Conservation (phyloP, 92 coral and sea anemone genomes). For the Zoanthus gigantus region DNA sequence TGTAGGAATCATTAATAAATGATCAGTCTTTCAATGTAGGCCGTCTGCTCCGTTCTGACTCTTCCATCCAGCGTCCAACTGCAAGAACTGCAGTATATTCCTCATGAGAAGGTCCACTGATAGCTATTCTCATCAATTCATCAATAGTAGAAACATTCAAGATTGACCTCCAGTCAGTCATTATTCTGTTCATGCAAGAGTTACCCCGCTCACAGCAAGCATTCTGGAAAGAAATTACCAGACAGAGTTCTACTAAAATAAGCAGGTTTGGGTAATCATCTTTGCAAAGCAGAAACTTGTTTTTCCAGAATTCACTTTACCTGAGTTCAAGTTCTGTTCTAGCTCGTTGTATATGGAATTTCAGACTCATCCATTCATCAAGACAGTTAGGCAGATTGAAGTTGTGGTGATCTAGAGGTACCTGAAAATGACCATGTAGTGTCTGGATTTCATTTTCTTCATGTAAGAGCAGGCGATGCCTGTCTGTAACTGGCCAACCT, state of each 20-base stretch:
- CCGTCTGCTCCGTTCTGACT: conserved; percentile 48
- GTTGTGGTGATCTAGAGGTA: conserved; percentile 33
- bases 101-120: conserved; percentile 58
- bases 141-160: conserved; percentile 48
- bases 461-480: conserved; percentile 51
- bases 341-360: conserved; percentile 49
- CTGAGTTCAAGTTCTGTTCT: conserved; percentile 3
- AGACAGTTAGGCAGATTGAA: conserved; percentile 31
- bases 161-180: conserved; percentile 57
- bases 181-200: conserved; percentile 9
- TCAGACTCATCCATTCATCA: conserved; percentile 46
- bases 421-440: conserved; percentile 53
- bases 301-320: conserved; percentile 50
- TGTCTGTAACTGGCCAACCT: conserved; percentile 20
- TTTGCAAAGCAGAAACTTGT: conserved; percentile 52
- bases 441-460: conserved; percentile 50
- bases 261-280: conserved; percentile 47
- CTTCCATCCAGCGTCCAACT: conserved; percentile 55
- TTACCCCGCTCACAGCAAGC: conserved; percentile 56
- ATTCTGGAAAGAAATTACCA: conserved; percentile 49
- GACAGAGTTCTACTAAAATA: not conserved
- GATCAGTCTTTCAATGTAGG: conserved; percentile 54
- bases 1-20: conserved; percentile 13
- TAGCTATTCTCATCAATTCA: conserved; percentile 52
- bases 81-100: conserved; percentile 53